Base-by-base conservation (phyloP, 2,888 invertebrate genomes). In the Scaptomyza reducta region DNA sequence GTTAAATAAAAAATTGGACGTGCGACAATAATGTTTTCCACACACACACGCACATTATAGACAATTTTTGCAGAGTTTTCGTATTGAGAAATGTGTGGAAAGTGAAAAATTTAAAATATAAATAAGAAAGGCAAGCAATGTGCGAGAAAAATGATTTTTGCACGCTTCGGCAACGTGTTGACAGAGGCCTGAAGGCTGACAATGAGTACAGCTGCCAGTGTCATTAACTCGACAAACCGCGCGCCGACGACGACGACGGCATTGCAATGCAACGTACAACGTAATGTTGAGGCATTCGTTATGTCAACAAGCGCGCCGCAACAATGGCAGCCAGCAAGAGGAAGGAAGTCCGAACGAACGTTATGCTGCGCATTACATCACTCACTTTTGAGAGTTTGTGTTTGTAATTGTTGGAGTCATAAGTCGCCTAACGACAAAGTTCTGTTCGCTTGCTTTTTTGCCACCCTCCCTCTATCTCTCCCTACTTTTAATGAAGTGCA, bases 201-300 rank as follows among this genome's bases (percentile, higher is more conserved):
- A 44, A 13, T 18, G 41, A 58, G 50, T 58, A 55, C 71, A 63
- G 56, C 87, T 68, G 84, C 59, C 75, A 74, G 73, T 76, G 85
- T 85, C 87, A 87, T 87, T 88, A 88, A 88, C 87, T 84, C 87
- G 71, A 76, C 82, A 86, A 84, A 80, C 84, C 86, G 78, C 82
- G 69, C 74, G 66, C 66, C 70, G 57, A 50, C 33, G 42, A 45
- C 31, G 25, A 53, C 27, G 27, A 7, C 27, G 27, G 31, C 7
- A 27, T 7, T 6, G 27, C 27, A 27, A 27, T 27, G 27, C 49
- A 46, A 53, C n/a, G n/a, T n/a, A n/a, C n/a, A 13, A 35, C 5
- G 51, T 65, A 77, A 87, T 84, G 87, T 84, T 87, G 74, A 75
- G 77, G 79, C 81, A 84, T 84, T 87, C 79, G 84, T 84, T 84